Base-by-base conservation (phyloP, 2,113 vertebrate genomes). In the Neogobius melanostomus region DNA sequence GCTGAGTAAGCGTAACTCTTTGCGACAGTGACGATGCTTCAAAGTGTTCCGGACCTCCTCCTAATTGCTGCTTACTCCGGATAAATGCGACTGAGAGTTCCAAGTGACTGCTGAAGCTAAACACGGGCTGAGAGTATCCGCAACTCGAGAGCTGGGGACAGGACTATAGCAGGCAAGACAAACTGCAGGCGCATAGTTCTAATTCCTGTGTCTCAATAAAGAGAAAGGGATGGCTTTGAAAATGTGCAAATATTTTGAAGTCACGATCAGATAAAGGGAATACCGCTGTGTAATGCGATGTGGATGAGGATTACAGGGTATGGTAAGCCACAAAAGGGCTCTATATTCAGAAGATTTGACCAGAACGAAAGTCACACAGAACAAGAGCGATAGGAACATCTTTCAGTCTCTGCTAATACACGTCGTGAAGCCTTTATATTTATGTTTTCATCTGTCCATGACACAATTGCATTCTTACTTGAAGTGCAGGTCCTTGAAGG, bases 401-500 rank as follows among this genome's bases (percentile, higher is more conserved):
- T 21, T 21, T 36, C 28, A 36, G 28, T 36, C 28, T 36, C 28
- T 36, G 28, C 28, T 36, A 36, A 36, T 36, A 5, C 28, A 36
- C 28, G 4, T 36, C 28, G 28, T 4, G 28, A 2, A 36, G 4
- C 28, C 28, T 2, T 36, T 36, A 36, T 36, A 5, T 36, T 36
- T 36, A 36, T 36, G 28, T 28, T 28, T 28, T 28, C 28, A 2
- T 28, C 28, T 28, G 28, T 28, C 28, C 28, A 1, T 3, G 28
- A 28, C 28, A 28, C 28, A 28, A 36, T 2, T 2, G 28, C 28
- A 2, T 36, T 5, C 94, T 81, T 89, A 99, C 98, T 99, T 99
- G 94, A 99, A 99, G 80, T 99, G 97, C 62, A 99, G 95, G 71
- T 98, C 96, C 90, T 99, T 99, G 91, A 99, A 99, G 84, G 97